Conservation (phyloP, 2,797 vertebrate species). For the Babyrousa celebensis region DNA sequence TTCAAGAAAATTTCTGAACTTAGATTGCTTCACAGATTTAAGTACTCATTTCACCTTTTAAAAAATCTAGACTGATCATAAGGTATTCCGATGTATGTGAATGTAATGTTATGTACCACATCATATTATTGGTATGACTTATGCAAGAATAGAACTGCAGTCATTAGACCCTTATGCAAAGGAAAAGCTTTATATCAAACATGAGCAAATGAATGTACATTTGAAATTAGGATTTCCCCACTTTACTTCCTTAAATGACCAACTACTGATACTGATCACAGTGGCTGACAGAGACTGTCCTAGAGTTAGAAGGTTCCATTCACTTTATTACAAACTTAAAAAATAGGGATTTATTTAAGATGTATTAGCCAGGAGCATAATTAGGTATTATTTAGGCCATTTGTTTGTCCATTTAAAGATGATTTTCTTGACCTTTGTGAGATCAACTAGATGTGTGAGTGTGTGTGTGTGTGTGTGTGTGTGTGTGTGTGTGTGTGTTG, state of each 20-base stretch:
- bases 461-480: too few species aligned
- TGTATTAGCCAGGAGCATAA: not conserved
- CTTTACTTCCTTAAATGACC: not conserved
- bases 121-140: not conserved
- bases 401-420: not conserved
- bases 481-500: too few species aligned
- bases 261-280: not conserved
- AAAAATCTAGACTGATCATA: not conserved
- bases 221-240: not conserved
- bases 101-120: not conserved
- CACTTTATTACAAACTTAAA: not conserved
- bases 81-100: not conserved
- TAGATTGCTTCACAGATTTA: not conserved
- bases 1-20: slow-evolving; percentile 16
- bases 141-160: not conserved
- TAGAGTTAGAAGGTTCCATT: not conserved
- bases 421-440: not conserved
- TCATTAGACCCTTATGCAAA: not conserved
- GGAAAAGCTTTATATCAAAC: not conserved
- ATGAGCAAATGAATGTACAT: not conserved
- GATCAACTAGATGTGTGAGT: too few species aligned
- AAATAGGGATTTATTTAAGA: not conserved
- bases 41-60: not conserved
- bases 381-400: not conserved
- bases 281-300: not conserved